Percentiles rank a stretch among this genome's conserved stretches.
Conservation (phyloP, 2,113 vertebrate species). For the Pygoscelis antarcticus region DNA sequence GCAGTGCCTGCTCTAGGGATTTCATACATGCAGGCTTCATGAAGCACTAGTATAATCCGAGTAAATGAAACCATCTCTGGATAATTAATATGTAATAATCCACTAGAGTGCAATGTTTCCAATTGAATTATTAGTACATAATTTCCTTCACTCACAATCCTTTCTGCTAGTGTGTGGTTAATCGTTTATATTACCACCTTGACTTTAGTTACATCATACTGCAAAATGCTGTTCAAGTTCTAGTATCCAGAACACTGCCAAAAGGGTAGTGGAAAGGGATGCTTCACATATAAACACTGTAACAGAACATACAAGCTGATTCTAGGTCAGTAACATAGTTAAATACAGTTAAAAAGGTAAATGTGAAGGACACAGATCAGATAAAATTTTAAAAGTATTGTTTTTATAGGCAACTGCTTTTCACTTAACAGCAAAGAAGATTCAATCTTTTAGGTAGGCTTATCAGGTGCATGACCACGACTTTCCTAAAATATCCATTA, state of each 20-base stretch:
- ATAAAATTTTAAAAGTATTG: background rate
- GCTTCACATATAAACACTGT: background rate
- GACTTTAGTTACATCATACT: background rate
- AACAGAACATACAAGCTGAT: background rate
- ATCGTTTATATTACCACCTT: background rate
- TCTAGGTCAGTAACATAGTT: background rate
- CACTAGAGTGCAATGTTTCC: background rate
- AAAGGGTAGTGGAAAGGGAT: background rate
- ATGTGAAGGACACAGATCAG: background rate
- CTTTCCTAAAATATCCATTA: background rate
- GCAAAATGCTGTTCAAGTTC: background rate
- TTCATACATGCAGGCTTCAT: background rate
- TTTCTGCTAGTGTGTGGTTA: background rate
- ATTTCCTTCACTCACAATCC: background rate
- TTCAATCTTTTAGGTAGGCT: background rate
- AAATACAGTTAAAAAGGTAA: background rate
- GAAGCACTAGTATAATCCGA: background rate
- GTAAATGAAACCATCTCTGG: background rate
- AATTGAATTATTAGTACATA: background rate
- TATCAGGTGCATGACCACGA: background rate
- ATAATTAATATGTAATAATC: background rate
- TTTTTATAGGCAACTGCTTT: background rate
- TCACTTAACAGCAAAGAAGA: background rate
- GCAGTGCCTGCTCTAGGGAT: background rate
- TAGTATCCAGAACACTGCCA: background rate